Percentiles rank a stretch among this genome's conserved stretches.
phyloP scores from a whole-genome alignment of 2,888 invertebrate species.

The Hemistola chrysoprasaria region DNA sequence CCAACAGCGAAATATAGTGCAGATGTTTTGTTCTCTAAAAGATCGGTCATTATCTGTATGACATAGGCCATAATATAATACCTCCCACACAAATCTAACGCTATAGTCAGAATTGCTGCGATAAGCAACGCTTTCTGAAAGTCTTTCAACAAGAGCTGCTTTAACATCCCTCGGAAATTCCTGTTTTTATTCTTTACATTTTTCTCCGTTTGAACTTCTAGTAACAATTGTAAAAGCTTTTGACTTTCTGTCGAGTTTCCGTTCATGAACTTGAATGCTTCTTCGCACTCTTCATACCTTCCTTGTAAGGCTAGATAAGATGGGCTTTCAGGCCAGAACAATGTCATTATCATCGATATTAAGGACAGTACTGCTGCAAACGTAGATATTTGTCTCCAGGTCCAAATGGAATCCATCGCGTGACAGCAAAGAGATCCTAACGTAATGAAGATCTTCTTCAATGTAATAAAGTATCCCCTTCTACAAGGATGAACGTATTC shows the following conservation, averaged over 20 bases:
- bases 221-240: slow-evolving; percentile 38
- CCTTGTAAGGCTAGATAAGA: slow-evolving; percentile 44
- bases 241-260: slow-evolving; percentile 33
- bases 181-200: too few species aligned
- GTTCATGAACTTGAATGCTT: slow-evolving; percentile 40
- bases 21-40: too few species aligned
- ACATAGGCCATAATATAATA: too few species aligned
- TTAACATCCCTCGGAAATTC: too few species aligned
- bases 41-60: too few species aligned
- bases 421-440: slow-evolving; percentile 44
- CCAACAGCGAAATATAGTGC: too few species aligned
- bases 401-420: slow-evolving; percentile 32
- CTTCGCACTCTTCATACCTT: slow-evolving; percentile 39
- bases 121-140: too few species aligned
- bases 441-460: slow-evolving; percentile 35
- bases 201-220: slow-evolving; percentile 30
- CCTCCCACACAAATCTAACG: too few species aligned
- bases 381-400: slow-evolving; percentile 44
- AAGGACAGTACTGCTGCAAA: slow-evolving; percentile 26
- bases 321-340: slow-evolving; percentile 52
- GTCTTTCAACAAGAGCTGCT: too few species aligned
- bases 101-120: too few species aligned
- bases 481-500: slow-evolving; percentile 44
- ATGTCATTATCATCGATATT: slow-evolving; percentile 29
- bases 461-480: slow-evolving; percentile 43